A percentile compares a stretch with the other conserved stretches of the same genome.
Conservation (phyloP, 1,140 invertebrate species). For the Piezodorus guildinii region DNA sequence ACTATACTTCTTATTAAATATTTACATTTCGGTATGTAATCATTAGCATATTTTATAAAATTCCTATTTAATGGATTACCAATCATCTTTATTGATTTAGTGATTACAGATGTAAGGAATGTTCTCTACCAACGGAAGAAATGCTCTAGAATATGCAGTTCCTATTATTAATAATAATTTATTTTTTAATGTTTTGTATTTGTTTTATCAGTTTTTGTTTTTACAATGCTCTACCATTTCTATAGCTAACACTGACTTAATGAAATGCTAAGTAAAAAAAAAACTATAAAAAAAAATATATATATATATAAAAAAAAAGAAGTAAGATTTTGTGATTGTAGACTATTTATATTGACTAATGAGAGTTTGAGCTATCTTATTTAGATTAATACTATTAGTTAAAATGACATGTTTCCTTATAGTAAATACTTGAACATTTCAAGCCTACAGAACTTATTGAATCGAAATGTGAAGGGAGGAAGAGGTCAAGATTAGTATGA, state of each 20-base stretch:
- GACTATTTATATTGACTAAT: constrained; percentile 24
- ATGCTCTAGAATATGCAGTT: neutral
- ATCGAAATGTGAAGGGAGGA: neutral
- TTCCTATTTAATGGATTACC: no score
- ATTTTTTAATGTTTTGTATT: constrained; percentile 3
- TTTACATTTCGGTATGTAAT: no score
- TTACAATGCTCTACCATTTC: constrained; percentile 22
- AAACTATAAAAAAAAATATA: no score
- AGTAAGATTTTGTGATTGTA: constrained; percentile 24
- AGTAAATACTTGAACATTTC: constrained; percentile 21
- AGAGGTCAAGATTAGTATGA: no score
- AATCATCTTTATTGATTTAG: no score
- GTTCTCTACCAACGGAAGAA: no score
- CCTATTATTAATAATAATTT: constrained; percentile 11
- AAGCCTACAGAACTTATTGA: constrained; percentile 19
- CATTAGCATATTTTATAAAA: no score
- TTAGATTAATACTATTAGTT: constrained; percentile 26
- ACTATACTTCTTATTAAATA: no score
- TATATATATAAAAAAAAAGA: constrained; percentile 8
- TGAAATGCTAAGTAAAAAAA: constrained; percentile 1
- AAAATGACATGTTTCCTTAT: constrained; percentile 22
- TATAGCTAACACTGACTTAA: constrained; percentile 17
- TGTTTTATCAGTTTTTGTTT: constrained; percentile 1
- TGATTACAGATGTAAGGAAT: no score
- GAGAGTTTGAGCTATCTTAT: constrained; percentile 25